phyloP scores from a whole-genome alignment of 2,888 invertebrate genomes.

The Oasisia sp. region DNA sequence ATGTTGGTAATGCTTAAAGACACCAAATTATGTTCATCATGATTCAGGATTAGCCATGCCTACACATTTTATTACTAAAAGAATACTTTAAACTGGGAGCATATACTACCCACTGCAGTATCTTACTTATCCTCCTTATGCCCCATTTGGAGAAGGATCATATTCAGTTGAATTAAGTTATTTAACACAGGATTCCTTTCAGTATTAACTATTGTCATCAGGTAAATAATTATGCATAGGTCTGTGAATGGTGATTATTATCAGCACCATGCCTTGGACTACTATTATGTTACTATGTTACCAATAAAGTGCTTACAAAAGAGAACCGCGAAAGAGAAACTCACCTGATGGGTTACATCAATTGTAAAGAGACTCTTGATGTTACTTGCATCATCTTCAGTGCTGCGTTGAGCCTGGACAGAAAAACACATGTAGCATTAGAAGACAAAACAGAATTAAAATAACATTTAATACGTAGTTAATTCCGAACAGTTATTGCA shows the following conservation, averaged over 20 bases:
- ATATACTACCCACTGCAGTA: neutral
- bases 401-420: conserved; percentile 64
- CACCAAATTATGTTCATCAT: neutral
- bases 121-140: too few species aligned
- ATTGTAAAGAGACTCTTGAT: conserved; percentile 79
- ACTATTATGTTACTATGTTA: neutral
- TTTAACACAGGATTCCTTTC: neutral
- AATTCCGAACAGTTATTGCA: neutral
- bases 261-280: too few species aligned
- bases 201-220: neutral
- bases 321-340: neutral
- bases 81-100: neutral
- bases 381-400: conserved; percentile 74
- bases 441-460: neutral
- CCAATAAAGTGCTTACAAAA: neutral
- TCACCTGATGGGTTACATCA: conserved; percentile 73
- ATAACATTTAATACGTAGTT: neutral
- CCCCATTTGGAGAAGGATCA: neutral
- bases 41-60: neutral
- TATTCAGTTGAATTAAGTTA: neutral
- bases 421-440: neutral
- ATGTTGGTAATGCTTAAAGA: neutral
- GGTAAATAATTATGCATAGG: too few species aligned
- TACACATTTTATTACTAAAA: neutral
- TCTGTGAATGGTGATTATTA: too few species aligned